A percentile compares a stretch with the other conserved stretches of the same genome.
Evolutionary conservation across 2,888 invertebrate genomes (phyloP).

Genomic region (Plemyria rubiginata): DNA sequence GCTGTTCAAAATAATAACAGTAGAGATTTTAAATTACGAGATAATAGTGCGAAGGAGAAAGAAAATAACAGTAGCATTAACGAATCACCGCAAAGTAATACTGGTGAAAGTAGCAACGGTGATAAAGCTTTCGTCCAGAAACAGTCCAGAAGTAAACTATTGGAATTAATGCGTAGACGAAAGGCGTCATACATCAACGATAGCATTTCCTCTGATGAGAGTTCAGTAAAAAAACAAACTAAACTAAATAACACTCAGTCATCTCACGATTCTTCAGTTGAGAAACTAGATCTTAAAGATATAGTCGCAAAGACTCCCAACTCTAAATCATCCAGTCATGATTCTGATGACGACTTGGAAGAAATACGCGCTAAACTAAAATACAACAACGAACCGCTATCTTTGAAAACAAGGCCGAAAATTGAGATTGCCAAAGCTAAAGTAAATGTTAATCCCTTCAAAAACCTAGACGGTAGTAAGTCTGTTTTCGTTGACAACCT

Average conservation of each 20-base stretch:
- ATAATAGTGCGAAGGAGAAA: background rate
- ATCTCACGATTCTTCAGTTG: background rate
- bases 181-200: conserved; percentile 1
- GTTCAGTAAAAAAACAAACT: background rate
- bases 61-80: background rate
- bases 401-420: conserved; percentile 1
- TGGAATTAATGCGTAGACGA: conserved; percentile 17
- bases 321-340: background rate
- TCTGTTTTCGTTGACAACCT: conserved; percentile 77
- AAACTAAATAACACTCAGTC: background rate
- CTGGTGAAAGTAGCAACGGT: background rate
- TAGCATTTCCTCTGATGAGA: conserved; percentile 18
- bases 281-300: background rate
- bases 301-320: conserved; percentile 1
- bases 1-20: conserved; percentile 10
- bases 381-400: background rate
- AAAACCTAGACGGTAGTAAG: conserved; percentile 63
- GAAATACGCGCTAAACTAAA: conserved; percentile 15
- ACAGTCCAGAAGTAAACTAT: conserved; percentile 15
- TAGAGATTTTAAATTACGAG: background rate
- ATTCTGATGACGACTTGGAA: conserved; percentile 27
- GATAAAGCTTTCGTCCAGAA: background rate
- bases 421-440: conserved; percentile 27
- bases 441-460: conserved; percentile 69
- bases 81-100: background rate